Evolutionary conservation across 2,888 invertebrate genomes (phyloP), one percentile per base, ranked within the genome.

Genomic region (Stomorhina lunata): DNA sequence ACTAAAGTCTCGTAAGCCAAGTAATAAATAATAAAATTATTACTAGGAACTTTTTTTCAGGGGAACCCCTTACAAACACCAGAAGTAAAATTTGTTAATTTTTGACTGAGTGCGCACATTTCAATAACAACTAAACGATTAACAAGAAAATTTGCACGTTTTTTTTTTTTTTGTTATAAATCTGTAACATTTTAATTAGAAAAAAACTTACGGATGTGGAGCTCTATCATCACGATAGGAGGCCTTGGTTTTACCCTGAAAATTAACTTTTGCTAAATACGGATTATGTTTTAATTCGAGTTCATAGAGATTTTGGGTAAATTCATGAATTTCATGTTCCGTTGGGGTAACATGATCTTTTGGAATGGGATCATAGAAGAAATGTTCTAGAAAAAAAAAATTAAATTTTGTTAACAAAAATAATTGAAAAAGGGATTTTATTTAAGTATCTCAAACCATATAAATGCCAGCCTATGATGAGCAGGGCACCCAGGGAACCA

Each of bases 401-500:
- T 25, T 37, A 40, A n/a, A n/a, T n/a, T n/a, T 2, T 69, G 20
- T 17, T 68, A 57, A 66, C 5, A 20, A 22, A 32, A 9, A 27
- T 53, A 61, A 40, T 1, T 4, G 32, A 12, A 50, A 43, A 1
- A 20, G 7, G 29, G 20, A 9, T n/a, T 32, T 15, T 9, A 9
- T 5, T 3, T n/a, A 37, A 53, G 4, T 29, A 25, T 10, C 1
- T 43, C 80, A 80, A 63, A 89, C 89, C 89, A 79, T 89, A 89
- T 71, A 89, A 86, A 84, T 89, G 88, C 88, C 88, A 89, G 53
- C 88, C 86, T 15, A 89, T 84, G 50, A 89, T 86, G 73, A 84
- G 86, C 45, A 87, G 83, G 32, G 86, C 86, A 6, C 85, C 72
- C 59, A 89, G 69, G n/a, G 88, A 66, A 1, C 84, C 88, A 32